Conservation (phyloP, 2,113 vertebrate genomes). For the Eptesicus fuscus region DNA sequence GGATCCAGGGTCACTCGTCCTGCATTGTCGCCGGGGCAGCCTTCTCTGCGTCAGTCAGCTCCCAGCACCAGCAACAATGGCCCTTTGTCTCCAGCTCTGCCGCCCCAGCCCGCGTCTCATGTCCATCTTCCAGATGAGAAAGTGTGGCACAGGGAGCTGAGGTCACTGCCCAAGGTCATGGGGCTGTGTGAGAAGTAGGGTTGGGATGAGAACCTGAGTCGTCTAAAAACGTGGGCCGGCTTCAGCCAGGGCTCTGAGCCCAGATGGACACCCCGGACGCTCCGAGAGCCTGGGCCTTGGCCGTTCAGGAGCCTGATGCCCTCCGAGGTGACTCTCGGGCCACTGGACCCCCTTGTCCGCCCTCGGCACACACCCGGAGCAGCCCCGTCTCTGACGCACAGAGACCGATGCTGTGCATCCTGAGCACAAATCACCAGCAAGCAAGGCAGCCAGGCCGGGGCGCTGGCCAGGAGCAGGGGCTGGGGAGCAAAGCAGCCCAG, state of each 20-base stretch:
- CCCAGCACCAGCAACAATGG: not conserved
- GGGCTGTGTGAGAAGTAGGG: not conserved
- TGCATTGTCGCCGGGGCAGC: not conserved
- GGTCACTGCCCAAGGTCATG: not conserved
- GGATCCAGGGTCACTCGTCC: not conserved
- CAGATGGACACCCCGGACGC: not conserved
- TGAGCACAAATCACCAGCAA: not conserved
- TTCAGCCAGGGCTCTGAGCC: not conserved
- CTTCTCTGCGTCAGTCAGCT: not conserved
- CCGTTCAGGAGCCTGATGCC: not conserved
- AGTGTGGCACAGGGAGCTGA: not conserved
- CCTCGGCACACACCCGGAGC: not conserved
- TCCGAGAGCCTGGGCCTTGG: not conserved
- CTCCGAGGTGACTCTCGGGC: fast-evolving
- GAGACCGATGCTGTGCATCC: not conserved
- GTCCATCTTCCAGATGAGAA: conserved; percentile 15
- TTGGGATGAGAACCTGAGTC: not conserved
- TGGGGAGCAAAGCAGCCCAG: not conserved
- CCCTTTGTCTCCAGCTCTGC: conserved; percentile 7
- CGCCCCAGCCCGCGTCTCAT: not conserved
- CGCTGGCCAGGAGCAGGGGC: not conserved
- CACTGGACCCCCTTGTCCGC: not conserved
- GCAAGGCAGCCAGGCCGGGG: not conserved
- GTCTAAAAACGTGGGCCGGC: not conserved
- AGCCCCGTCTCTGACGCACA: not conserved